Evolutionary conservation across 2,888 invertebrate species (phyloP), one percentile per base, ranked within the genome.

Genomic region (Chromoteleia sp.): DNA sequence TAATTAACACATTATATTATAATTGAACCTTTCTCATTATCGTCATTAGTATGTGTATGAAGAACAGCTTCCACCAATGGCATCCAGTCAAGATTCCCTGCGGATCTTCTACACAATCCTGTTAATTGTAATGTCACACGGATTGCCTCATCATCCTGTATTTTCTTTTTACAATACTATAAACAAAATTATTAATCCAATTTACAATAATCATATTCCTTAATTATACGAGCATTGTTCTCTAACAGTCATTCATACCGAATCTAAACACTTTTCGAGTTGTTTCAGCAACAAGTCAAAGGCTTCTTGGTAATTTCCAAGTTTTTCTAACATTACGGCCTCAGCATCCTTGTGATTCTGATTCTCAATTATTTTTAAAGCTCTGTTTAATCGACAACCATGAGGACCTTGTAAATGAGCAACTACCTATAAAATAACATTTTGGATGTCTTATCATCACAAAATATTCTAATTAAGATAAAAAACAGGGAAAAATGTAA

Each of bases 251-350:
- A n/a, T n/a, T 8, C 25, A 36, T 85, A 91, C 91, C 86, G 82
- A 84, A 68, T 87, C 82, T 48, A 92, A 86, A 14, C 87, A 86
- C 63, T 87, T 83, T 74, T 89, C 86, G 10, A 94, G 88, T 68
- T 92, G 86, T 33, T 92, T 92, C 80, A 95, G 90, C 4, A 94
- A 92, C 77, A 96, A 91, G 73, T 94, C 93, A 87, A 96, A 95
- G 1, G 96, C 96, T 86, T 94, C 94, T 85, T 94, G 93, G 89
- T 95, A 95, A 89, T 96, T 95, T 8, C 96, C 96, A 80, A 94
- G 93, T 89, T 95, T 94, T 90, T 97, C 97, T 81, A 96, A 92
- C 63, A 97, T 93, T 85, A 94, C 94, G 12, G 96, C 96, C 58
- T 95, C 94, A 0, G 95, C 95, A 81, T 94, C 94, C 65, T 94